Evolutionary conservation across 2,797 vertebrate species (phyloP).

Genomic region (Danio tinwini): DNA sequence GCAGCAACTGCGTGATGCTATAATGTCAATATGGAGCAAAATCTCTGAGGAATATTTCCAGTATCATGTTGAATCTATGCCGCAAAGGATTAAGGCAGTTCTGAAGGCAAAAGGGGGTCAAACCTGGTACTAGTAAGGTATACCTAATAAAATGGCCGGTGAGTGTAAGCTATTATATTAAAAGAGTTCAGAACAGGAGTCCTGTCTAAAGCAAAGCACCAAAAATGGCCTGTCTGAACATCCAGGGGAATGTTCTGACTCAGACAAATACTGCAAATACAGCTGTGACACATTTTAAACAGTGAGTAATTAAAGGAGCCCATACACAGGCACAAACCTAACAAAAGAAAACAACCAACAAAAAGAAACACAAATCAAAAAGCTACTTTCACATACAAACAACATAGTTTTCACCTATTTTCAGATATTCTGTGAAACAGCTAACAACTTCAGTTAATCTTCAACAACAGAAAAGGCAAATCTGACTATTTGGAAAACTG

Average conservation of each 20-base stretch:
- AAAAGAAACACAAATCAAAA: not conserved
- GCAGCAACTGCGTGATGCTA: too few relatives aligned
- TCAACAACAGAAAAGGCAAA: not conserved
- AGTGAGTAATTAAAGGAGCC: constrained; percentile 13
- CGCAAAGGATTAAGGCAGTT: too few relatives aligned
- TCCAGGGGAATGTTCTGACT: constrained; percentile 6
- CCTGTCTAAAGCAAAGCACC: not conserved
- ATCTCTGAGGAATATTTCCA: too few relatives aligned
- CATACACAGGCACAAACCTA: not conserved
- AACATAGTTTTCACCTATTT: not conserved
- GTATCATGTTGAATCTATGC: too few relatives aligned
- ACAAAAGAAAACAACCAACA: not conserved
- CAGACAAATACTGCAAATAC: not conserved
- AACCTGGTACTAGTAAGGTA: too few relatives aligned
- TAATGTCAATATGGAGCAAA: too few relatives aligned
- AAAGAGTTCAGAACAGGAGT: not conserved
- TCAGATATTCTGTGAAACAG: not conserved
- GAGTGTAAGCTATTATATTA: not conserved
- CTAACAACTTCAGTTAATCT: not conserved
- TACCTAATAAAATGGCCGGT: too few relatives aligned
- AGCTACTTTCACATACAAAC: not conserved
- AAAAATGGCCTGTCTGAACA: not conserved
- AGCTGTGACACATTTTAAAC: constrained; percentile 22
- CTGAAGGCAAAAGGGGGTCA: too few relatives aligned
- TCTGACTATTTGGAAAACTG: not conserved